Percentiles rank a stretch among this genome's conserved stretches.
Evolutionary conservation across 2,113 vertebrate species (phyloP).

Genomic region (Okapia johnstoni): DNA sequence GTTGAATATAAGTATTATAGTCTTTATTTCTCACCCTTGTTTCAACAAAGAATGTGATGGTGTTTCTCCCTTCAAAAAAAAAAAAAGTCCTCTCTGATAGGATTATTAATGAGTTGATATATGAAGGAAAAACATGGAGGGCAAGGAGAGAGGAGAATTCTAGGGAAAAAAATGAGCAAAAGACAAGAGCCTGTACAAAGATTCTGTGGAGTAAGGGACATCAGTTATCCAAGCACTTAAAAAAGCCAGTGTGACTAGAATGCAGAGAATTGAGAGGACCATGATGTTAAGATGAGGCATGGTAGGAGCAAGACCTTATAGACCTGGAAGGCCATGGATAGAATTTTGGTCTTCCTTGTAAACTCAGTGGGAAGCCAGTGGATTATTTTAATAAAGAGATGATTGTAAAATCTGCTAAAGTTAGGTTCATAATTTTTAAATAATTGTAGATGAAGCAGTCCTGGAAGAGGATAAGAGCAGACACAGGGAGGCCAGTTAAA

Average conservation of each 20-base stretch:
- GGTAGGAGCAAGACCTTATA: not conserved
- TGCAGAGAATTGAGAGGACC: not conserved
- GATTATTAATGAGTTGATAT: not conserved
- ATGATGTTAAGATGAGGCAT: not conserved
- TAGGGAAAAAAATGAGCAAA: not conserved
- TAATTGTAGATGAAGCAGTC: not conserved
- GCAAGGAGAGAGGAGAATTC: rapidly evolving
- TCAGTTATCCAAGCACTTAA: not conserved
- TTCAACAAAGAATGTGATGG: not conserved
- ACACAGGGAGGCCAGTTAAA: not conserved
- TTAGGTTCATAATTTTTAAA: not conserved
- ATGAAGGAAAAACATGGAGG: not conserved
- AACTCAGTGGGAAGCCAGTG: not conserved
- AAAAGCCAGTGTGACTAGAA: not conserved
- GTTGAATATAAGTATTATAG: not conserved
- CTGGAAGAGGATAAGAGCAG: not conserved
- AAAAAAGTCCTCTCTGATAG: not conserved
- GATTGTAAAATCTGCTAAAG: not conserved
- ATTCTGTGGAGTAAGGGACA: not conserved
- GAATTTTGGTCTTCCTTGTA: not conserved
- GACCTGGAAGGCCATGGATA: not conserved
- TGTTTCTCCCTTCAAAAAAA: not conserved
- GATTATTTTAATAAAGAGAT: not conserved
- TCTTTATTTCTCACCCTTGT: not conserved
- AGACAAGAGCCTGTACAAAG: not conserved